A percentile compares a stretch with the other conserved stretches of the same genome.
Conservation (phyloP, 2,888 invertebrate species). For the Mystacides longicornis region DNA sequence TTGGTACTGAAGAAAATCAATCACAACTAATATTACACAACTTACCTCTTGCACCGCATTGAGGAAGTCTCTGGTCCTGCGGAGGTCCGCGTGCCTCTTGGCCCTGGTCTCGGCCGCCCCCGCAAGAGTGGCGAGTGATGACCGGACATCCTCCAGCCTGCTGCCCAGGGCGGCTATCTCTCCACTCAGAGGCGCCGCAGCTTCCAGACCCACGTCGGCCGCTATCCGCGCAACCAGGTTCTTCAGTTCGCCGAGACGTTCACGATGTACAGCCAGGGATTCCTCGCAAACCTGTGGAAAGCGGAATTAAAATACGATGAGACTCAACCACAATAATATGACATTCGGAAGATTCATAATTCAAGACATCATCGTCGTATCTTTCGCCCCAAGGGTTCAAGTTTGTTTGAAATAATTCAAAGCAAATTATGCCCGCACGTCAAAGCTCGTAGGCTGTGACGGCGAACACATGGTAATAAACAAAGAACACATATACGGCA, state of each 20-base stretch:
- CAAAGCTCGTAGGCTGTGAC: too few relatives aligned
- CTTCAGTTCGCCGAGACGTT: slow-evolving; percentile 59
- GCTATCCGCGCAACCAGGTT: slow-evolving; percentile 72
- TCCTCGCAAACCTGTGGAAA: slow-evolving; percentile 64
- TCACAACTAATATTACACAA: neutral
- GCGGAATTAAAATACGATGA: neutral
- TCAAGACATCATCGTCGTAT: too few relatives aligned
- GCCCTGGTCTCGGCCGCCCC: slow-evolving; percentile 70
- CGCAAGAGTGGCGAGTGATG: slow-evolving; percentile 65
- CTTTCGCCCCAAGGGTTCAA: too few relatives aligned
- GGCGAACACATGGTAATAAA: too few relatives aligned
- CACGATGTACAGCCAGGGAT: slow-evolving; percentile 62
- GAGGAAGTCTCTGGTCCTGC: slow-evolving; percentile 58
- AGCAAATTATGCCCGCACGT: too few relatives aligned
- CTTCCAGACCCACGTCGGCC: slow-evolving; percentile 66
- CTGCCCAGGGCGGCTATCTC: slow-evolving; percentile 72
- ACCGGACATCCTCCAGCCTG: slow-evolving; percentile 66
- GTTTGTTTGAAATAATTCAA: too few relatives aligned
- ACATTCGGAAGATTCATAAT: too few relatives aligned
- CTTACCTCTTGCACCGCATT: slow-evolving; percentile 69
- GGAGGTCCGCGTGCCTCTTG: slow-evolving; percentile 51
- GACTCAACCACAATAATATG: too few relatives aligned
- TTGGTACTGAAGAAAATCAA: neutral
- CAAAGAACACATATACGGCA: too few relatives aligned
- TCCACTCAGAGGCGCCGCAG: slow-evolving; percentile 61